phyloP scores from a whole-genome alignment of 2,113 vertebrate genomes.

The Perca flavescens region DNA sequence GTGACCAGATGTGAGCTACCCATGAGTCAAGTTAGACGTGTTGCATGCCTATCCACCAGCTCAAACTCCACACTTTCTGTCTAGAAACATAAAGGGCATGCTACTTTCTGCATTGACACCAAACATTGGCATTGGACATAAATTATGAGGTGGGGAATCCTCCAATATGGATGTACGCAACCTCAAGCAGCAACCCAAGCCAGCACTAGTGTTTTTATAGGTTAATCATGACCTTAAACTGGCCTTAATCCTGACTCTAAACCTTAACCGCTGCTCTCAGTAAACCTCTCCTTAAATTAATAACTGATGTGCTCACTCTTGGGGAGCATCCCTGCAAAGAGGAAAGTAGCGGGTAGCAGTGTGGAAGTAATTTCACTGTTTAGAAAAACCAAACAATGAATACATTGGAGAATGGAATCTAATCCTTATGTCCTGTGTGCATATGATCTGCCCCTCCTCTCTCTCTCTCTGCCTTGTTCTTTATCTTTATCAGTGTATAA shows the following conservation, averaged over 20 bases:
- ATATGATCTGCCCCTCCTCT: neutral
- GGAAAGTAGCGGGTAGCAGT: conserved; percentile 11
- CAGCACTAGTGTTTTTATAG: neutral
- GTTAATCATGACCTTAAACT: conserved; percentile 1
- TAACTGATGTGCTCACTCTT: neutral
- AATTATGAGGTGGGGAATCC: neutral
- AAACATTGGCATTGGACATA: neutral
- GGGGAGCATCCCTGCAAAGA: conserved; percentile 7
- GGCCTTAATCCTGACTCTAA: neutral
- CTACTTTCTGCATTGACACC: neutral
- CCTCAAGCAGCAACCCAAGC: neutral
- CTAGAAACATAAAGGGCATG: too few relatives aligned
- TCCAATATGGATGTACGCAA: neutral
- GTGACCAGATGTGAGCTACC: neutral
- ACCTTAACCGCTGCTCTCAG: neutral
- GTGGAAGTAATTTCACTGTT: conserved; percentile 28
- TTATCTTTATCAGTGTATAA: conserved; percentile 34
- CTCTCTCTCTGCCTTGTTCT: conserved; percentile 3
- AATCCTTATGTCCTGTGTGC: conserved; percentile 23
- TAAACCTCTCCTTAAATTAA: neutral
- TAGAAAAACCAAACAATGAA: conserved; percentile 34
- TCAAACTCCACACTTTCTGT: neutral
- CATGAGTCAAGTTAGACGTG: neutral
- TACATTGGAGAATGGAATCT: conserved; percentile 22
- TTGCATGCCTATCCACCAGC: neutral